Conservation (phyloP, 1,140 invertebrate genomes). For the Pogonognathellus flavescens region DNA sequence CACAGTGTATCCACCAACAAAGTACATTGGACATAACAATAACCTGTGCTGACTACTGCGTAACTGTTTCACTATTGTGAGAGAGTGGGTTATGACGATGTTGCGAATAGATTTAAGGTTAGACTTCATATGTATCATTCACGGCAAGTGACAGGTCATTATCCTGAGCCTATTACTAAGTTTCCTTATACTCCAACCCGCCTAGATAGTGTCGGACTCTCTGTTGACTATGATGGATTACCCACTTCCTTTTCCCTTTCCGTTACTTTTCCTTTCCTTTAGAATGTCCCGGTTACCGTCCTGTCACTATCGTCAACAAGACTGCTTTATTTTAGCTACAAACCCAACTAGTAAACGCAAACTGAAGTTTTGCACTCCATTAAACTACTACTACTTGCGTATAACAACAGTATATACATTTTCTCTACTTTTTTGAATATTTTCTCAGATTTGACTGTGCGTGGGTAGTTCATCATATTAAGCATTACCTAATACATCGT, state of each 20-base stretch:
- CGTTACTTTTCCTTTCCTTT: constrained; percentile 44
- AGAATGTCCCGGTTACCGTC: constrained; percentile 1
- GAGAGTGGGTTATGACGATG: too few species aligned
- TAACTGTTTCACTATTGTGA: neutral
- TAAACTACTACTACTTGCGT: neutral
- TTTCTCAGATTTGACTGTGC: too few species aligned
- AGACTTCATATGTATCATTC: constrained; percentile 28
- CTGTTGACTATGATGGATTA: constrained; percentile 64
- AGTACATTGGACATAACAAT: too few species aligned
- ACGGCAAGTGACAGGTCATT: constrained; percentile 54
- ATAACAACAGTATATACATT: neutral
- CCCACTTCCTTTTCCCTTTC: constrained; percentile 54
- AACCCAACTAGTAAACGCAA: neutral
- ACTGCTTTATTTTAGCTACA: constrained; percentile 20
- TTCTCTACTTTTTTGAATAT: too few species aligned
- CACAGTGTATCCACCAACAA: neutral
- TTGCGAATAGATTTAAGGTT: too few species aligned
- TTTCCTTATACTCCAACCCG: constrained; percentile 13
- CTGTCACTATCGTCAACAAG: constrained; percentile 32
- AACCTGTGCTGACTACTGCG: too few species aligned
- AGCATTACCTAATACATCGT: too few species aligned
- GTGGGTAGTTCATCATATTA: too few species aligned
- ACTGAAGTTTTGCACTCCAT: neutral
- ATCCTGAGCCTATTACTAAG: constrained; percentile 46
- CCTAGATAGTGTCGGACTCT: constrained; percentile 54